Base-by-base conservation (phyloP, 2,888 invertebrate species). In the Ectropis crepuscularia region DNA sequence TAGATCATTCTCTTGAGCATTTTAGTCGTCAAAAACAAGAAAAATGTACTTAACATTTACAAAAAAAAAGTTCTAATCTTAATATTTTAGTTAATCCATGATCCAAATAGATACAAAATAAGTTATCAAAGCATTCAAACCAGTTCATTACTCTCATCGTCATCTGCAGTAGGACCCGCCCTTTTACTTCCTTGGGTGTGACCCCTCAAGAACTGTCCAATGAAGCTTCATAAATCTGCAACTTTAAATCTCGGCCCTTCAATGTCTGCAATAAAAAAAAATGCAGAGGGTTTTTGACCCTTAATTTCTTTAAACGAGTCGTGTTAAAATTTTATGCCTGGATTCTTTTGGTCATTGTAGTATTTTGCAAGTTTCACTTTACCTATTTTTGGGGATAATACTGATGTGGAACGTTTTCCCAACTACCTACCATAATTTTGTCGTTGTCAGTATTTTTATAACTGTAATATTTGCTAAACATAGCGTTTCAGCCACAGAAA, bases 241-340 rank as follows among this genome's bases (percentile, higher is more conserved):
- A 82, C 81, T 86, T 85, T 84, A 85, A 84, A 77, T 75, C 67
- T 68, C 68, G 71, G 78, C 86, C 84, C 78, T 80, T 74, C 74
- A 78, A 79, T 78, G 76, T 79, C 42, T 57, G 49, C 50, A 61
- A 85, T 84, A 85, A 87, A 88, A 85, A 87, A 88, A 87, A 87
- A 86, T 82, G 77, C 70, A 84, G 74, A 80, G 87, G 86, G 79
- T 82, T 73, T 70, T 61, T 10, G 71, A 71, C 69, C 39, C 53
- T 73, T 74, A 72, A 72, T 69, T 71, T 78, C 63, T 76, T 76
- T 75, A 69, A 61, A 38, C 9, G 51, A 53, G 57, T 57, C 54
- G 46, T 54, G 48, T 57, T 43, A 28, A 47, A 28, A 38, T 38
- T 54, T 12, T 11, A 11, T 38, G 11, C 12, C 39, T 12, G 12